Conservation (phyloP, 1,140 invertebrate genomes). For the Nymphalis io region DNA sequence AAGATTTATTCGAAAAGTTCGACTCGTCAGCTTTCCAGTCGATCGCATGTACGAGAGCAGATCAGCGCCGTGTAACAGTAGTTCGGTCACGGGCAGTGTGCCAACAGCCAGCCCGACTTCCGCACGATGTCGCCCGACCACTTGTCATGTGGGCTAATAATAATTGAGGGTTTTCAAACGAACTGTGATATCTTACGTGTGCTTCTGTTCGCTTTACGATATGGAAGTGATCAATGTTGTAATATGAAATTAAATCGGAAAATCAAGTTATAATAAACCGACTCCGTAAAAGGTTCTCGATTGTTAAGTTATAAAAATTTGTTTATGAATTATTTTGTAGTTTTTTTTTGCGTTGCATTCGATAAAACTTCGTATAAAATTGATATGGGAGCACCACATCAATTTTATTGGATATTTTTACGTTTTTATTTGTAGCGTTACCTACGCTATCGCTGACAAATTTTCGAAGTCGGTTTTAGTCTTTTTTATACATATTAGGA, state of each 20-base stretch:
- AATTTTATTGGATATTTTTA: no score
- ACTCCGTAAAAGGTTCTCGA: no score
- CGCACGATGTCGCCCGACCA: conserved; percentile 52
- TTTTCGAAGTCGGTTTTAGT: no score
- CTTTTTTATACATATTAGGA: no score
- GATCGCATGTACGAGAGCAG: conserved; percentile 24
- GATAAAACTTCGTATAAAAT: no score
- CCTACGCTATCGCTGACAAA: no score
- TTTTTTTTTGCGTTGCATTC: no score
- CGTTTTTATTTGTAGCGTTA: no score
- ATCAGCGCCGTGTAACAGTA: conserved; percentile 33
- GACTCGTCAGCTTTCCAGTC: conserved; percentile 9
- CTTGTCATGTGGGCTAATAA: conserved; percentile 59
- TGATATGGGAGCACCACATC: no score
- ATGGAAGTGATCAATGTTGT: neutral
- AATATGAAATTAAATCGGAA: neutral
- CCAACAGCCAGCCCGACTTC: conserved; percentile 57
- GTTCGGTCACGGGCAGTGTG: conserved; percentile 63
- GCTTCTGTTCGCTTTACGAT: conserved; percentile 13
- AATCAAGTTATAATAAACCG: no score
- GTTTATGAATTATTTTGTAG: no score
- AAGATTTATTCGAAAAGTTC: neutral
- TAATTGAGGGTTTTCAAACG: conserved; percentile 39
- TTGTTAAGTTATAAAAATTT: no score
- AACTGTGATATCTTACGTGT: conserved; percentile 16